Base-by-base conservation (phyloP, 2,797 vertebrate species). In the Sebastes umbrosus region DNA sequence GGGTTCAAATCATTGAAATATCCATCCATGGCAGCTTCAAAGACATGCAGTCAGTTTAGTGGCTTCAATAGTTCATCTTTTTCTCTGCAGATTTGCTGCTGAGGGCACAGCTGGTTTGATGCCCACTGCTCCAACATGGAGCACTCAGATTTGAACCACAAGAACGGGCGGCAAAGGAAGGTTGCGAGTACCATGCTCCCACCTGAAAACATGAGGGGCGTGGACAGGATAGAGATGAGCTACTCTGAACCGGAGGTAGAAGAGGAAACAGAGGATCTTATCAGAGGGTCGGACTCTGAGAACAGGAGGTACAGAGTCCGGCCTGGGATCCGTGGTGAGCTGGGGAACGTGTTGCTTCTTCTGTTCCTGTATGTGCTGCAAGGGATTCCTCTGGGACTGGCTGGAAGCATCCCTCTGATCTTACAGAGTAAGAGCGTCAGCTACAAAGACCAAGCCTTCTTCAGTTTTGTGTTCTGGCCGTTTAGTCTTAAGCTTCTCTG, bases 391-490 rank as follows among this genome's bases (percentile, higher is more conserved):
- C 91, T 99, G 80, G 99, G 99, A 65, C 96, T 99, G 78, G 98
- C 98, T 4, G 99, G 98, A 16, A 99, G 98, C 92, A 97, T 99
- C 52, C 99, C 98, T 0, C 95, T 99, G 70, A 98, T 99, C 83
- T 84, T 99, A 87, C 98, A 99, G 92, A 96, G 97, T 91, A 98
- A 96, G 91, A 97, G 76, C 0, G 97, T 97, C 62, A 99, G 98
- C 93, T 99, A 99, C 90, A 99, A 93, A 27, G 97, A 99, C 92
- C 99, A 99, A 87, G 99, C 99, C 32, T 98, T 97, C 88, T 99
- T 99, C 91, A 99, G 99, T 92, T 97, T 99, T 18, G 99, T 99
- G 46, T 99, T 99, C 85, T 99, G 99, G 99, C 98, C 99, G 0
- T 99, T 99, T 88, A 99, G 99, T 63, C 96, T 99, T 64, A 99